Evolutionary conservation across 23 tunicate genomes (phyloP), one percentile per base, ranked within the genome.

Genomic region (Ascidia mentula): DNA sequence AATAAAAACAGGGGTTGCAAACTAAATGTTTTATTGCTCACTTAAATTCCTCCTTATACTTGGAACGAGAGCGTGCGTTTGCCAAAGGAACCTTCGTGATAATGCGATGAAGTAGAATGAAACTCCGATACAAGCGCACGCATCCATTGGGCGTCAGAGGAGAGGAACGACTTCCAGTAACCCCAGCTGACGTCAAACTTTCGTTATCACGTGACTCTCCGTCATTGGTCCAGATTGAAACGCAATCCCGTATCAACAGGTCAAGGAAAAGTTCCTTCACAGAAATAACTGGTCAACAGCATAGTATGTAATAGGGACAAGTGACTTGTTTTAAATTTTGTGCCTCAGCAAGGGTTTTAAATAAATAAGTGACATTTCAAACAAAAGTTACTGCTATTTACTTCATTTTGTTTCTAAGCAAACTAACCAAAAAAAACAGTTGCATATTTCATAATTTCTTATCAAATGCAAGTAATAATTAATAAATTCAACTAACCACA

Each of bases 31-130:
- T n/a, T 31, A 15, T 12, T 32, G 77, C 80, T 73, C 35, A 86
- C 90, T 73, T 86, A 75, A 88, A 88, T 77, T 88, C 93, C 38
- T 88, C 93, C 34, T 71, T 80, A 37, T 82, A 88, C 22, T 65
- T 77, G n/a, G 71, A 40, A 38, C 75, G 26, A 53, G 80, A 69
- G 37, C 75, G 38, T 12, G 75, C 39, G 37, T 70, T 46, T 24
- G 72, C 84, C 0, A 38, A 45, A 7, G 34, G 40, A 0, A 75
- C 77, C 37, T 78, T 77, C 1, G 73, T 46, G 18, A 88, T 70
- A 40, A 84, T 72, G 20, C 93, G 79, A 37, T 88, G 75, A 33
- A 88, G 40, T 28, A 88, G 84, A 18, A 78, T 46, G 59, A 88
- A 88, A 40, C 60, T 69, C 15, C 74, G 72, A 45, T 83, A 82